phyloP scores from a whole-genome alignment of 2,888 invertebrate species.

The Agriopis aurantiaria region DNA sequence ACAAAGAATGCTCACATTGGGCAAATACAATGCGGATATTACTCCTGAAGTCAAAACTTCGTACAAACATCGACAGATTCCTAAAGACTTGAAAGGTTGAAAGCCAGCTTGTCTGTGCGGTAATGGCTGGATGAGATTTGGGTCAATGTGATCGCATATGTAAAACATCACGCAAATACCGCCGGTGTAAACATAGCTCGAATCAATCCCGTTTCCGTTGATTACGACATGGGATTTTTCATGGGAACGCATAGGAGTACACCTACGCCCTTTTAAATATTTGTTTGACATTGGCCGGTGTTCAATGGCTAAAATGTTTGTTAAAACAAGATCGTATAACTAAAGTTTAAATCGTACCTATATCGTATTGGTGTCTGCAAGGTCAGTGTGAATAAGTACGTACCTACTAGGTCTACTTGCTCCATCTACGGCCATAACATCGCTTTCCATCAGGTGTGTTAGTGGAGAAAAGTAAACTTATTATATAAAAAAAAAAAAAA shows the following conservation, averaged over 20 bases:
- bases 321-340: background rate
- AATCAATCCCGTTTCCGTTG: slow-evolving; percentile 53
- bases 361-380: no score
- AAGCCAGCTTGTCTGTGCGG: slow-evolving; percentile 43
- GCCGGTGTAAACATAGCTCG: slow-evolving; percentile 51
- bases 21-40: background rate
- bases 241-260: slow-evolving; percentile 18
- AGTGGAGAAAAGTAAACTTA: no score
- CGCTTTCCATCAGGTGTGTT: no score
- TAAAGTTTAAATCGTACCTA: background rate
- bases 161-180: slow-evolving; percentile 59
- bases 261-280: slow-evolving; percentile 32
- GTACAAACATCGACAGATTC: slow-evolving; percentile 32
- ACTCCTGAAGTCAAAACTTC: slow-evolving; percentile 7
- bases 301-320: slow-evolving; percentile 38
- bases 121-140: slow-evolving; percentile 51
- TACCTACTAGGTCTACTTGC: no score
- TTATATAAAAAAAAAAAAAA: no score
- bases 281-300: slow-evolving; percentile 40
- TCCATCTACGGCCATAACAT: no score
- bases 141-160: slow-evolving; percentile 67
- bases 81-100: slow-evolving; percentile 38
- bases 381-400: no score
- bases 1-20: background rate
- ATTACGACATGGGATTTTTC: slow-evolving; percentile 48